Conservation (phyloP, 1,140 invertebrate species). For the Pygmarrhopalites habei region DNA sequence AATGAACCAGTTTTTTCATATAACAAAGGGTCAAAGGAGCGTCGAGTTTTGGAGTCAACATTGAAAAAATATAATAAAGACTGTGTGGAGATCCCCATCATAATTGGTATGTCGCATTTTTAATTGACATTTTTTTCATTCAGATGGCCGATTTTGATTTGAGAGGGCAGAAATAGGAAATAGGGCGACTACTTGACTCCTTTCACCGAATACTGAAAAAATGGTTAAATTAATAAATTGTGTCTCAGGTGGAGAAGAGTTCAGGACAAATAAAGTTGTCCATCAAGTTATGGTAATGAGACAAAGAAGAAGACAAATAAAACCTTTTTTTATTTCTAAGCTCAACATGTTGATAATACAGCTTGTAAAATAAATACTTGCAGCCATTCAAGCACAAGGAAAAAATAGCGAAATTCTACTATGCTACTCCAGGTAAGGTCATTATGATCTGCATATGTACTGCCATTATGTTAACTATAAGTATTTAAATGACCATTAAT, state of each 20-base stretch:
- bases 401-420: slow-evolving; percentile 85
- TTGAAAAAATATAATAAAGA: slow-evolving; percentile 58
- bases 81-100: slow-evolving; percentile 78
- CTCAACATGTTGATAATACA: neutral
- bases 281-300: slow-evolving; percentile 62
- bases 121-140: too few relatives aligned
- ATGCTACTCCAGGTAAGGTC: too few relatives aligned
- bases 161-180: too few relatives aligned
- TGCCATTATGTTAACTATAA: too few relatives aligned
- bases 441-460: too few relatives aligned
- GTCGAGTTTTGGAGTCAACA: slow-evolving; percentile 62
- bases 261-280: slow-evolving; percentile 62
- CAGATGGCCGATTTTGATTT: too few relatives aligned
- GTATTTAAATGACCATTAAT: too few relatives aligned
- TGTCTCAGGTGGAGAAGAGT: slow-evolving; percentile 77
- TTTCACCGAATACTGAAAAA: too few relatives aligned
- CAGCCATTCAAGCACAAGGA: slow-evolving; percentile 81
- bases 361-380: slow-evolving; percentile 31
- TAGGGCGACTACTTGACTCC: too few relatives aligned
- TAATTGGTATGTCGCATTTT: too few relatives aligned
- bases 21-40: slow-evolving; percentile 72
- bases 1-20: slow-evolving; percentile 79
- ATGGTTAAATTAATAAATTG: too few relatives aligned
- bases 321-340: neutral
- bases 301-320: neutral